These are phyloP conservation scores for Cyrtonyx montezumae DNA, from an alignment of 2,113 vertebrate species.

Conservation along the genomic window DNA sequence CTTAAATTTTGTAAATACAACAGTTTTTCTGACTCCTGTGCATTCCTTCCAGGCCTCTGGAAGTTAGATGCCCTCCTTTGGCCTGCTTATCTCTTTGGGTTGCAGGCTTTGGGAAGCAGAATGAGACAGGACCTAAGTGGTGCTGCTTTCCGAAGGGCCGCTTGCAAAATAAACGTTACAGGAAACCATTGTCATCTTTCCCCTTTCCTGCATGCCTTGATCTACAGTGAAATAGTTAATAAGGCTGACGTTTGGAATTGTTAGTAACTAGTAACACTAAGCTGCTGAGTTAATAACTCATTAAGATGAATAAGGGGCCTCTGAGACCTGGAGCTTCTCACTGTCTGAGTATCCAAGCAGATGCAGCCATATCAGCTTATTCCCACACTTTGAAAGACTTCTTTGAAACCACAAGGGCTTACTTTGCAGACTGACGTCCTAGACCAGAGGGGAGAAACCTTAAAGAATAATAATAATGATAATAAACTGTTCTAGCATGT, in stretches of 20 bases:
- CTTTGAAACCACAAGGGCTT: neutral
- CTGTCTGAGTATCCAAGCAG: neutral
- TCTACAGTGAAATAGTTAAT: conserved; percentile 4
- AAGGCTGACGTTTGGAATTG: neutral
- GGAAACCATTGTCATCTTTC: neutral
- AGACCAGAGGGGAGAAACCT: neutral
- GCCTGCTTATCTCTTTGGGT: neutral
- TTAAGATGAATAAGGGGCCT: neutral
- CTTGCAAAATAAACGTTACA: neutral
- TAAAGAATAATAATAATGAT: neutral
- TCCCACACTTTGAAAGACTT: neutral
- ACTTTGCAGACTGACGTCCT: neutral
- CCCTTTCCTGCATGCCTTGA: neutral
- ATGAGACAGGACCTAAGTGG: neutral
- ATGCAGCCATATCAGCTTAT: neutral
- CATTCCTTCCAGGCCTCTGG: neutral
- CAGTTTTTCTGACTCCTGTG: neutral
- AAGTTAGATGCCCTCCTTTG: neutral
- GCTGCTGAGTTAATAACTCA: conserved; percentile 1
- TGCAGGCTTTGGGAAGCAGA: neutral
- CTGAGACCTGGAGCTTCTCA: neutral
- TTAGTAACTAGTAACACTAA: neutral
- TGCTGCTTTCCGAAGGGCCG: neutral
- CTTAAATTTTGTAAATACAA: neutral
- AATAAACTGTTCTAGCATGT: neutral